These are phyloP conservation scores for Pseudochirops cupreus DNA, from an alignment of 2,797 vertebrate species.

Conservation along the genomic window DNA sequence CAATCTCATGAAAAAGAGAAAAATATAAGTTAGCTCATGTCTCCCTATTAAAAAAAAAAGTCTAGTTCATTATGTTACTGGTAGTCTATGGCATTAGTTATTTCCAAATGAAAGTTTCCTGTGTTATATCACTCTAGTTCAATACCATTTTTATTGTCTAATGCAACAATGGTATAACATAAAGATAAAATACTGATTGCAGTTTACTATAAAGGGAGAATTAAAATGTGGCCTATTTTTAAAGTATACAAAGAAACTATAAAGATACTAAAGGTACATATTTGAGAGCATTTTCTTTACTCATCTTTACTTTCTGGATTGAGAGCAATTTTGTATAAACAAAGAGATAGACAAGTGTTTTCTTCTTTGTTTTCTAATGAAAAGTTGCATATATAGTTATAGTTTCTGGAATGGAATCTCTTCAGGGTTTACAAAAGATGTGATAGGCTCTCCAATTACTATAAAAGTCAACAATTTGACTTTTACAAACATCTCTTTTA, in stretches of 20 bases:
- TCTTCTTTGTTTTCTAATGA: constrained; percentile 57
- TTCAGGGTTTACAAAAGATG: constrained; percentile 61
- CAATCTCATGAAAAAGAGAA: constrained; percentile 14
- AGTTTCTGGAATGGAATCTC: constrained; percentile 62
- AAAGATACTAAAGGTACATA: constrained; percentile 63
- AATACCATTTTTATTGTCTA: constrained; percentile 75
- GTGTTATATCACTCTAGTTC: constrained; percentile 72
- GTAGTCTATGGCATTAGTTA: constrained; percentile 74
- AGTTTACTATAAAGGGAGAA: constrained; percentile 70
- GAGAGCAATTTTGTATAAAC: constrained; percentile 30
- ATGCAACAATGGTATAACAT: constrained; percentile 75
- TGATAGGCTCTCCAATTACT: constrained; percentile 43
- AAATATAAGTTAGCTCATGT: constrained; percentile 60
- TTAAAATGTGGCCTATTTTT: constrained; percentile 62
- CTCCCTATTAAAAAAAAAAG: constrained; percentile 68
- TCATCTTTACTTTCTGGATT: constrained; percentile 58
- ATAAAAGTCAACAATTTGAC: constrained; percentile 9
- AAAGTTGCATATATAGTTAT: constrained; percentile 55
- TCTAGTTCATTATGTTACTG: constrained; percentile 69
- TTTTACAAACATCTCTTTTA: constrained; percentile 43
- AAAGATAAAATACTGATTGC: constrained; percentile 74
- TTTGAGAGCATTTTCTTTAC: background rate
- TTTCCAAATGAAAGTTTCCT: constrained; percentile 75
- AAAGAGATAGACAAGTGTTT: constrained; percentile 64
- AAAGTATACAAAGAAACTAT: constrained; percentile 62